phyloP scores from a whole-genome alignment of 1,140 invertebrate species.

The Idris sp. region DNA sequence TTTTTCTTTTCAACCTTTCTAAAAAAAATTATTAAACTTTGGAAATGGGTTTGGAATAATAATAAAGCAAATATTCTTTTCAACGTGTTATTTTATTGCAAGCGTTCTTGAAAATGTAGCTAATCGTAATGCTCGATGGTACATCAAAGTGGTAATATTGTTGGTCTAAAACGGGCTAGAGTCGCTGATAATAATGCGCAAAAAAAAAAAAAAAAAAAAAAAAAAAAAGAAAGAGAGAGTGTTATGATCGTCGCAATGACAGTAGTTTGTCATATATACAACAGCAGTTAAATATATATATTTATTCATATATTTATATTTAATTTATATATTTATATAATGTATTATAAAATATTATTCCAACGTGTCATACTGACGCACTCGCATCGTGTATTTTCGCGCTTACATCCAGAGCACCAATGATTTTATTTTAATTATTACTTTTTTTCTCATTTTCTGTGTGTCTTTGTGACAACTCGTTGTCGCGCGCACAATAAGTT shows the following conservation, averaged over 20 bases:
- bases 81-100: slow-evolving; percentile 63
- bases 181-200: slow-evolving; percentile 57
- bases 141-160: slow-evolving; percentile 61
- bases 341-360: slow-evolving; percentile 57
- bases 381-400: slow-evolving; percentile 43
- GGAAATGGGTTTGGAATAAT: too few species aligned
- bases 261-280: slow-evolving; percentile 56
- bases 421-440: slow-evolving; percentile 23
- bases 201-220: too few species aligned
- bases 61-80: slow-evolving; percentile 31
- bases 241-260: slow-evolving; percentile 57
- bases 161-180: slow-evolving; percentile 55
- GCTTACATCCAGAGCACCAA: slow-evolving; percentile 58
- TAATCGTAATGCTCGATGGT: slow-evolving; percentile 61
- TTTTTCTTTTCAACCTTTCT: background rate
- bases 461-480: slow-evolving; percentile 4
- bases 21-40: background rate
- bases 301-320: slow-evolving; percentile 52
- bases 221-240: too few species aligned
- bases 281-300: slow-evolving; percentile 63
- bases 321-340: slow-evolving; percentile 59
- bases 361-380: slow-evolving; percentile 47
- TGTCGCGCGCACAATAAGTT: slow-evolving; percentile 19
- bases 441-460: slow-evolving; percentile 30
- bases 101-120: slow-evolving; percentile 64